A percentile compares a stretch with the other conserved stretches of the same genome.
Evolutionary conservation across 1,140 invertebrate genomes (phyloP).

Genomic region (Neotoxoptera formosana): DNA sequence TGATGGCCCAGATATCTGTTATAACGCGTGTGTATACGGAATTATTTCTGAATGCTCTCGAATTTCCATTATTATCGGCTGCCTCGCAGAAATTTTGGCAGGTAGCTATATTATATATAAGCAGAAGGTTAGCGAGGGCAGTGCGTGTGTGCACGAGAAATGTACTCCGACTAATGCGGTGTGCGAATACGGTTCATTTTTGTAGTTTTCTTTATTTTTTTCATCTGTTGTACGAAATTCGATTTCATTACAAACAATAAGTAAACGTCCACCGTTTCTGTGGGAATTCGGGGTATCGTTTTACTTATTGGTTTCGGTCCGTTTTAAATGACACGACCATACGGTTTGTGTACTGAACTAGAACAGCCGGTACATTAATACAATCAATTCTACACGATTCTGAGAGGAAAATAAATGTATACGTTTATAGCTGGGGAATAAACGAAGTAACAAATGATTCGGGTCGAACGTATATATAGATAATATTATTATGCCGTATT

Average conservation of each 20-base stretch:
- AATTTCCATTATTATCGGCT: constrained; percentile 16
- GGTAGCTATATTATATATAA: neutral
- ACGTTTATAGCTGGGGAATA: neutral
- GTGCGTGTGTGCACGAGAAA: neutral
- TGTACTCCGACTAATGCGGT: neutral
- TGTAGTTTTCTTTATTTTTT: neutral
- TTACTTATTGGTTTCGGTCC: constrained; percentile 32
- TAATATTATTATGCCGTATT: neutral
- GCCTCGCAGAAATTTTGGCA: neutral
- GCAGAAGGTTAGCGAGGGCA: constrained; percentile 12
- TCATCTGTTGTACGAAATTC: neutral
- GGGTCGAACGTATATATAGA: neutral
- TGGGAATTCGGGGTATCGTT: constrained; percentile 10
- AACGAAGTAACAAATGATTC: neutral
- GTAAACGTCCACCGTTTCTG: neutral
- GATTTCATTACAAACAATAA: constrained; percentile 23
- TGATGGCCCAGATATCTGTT: neutral
- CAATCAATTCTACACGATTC: neutral
- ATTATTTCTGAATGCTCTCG: constrained; percentile 19
- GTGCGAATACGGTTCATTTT: neutral
- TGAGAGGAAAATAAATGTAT: neutral
- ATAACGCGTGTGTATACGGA: neutral
- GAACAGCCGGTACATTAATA: neutral
- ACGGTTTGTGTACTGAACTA: neutral
- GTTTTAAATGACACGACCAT: neutral